Conservation (phyloP, 2,797 vertebrate genomes). For the Cyprinella venusta region DNA sequence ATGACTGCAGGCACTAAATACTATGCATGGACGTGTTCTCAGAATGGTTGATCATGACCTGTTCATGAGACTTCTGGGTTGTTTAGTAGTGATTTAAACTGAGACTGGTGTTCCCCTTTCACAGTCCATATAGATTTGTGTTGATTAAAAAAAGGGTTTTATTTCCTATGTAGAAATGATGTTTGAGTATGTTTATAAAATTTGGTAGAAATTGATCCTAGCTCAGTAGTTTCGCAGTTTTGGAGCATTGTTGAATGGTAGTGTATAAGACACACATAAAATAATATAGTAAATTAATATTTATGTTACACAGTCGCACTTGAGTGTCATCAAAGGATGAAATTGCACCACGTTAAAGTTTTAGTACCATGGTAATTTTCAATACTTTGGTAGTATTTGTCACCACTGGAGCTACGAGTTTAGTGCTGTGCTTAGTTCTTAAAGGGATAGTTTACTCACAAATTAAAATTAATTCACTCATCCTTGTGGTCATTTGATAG, state of each 20-base stretch:
- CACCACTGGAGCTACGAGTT: background rate
- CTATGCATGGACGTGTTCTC: background rate
- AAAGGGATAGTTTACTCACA: background rate
- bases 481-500: background rate
- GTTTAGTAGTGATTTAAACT: conserved; percentile 3
- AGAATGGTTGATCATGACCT: background rate
- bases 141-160: background rate
- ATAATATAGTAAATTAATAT: too few species aligned
- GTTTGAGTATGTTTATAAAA: background rate
- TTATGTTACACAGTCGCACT: too few species aligned
- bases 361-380: background rate
- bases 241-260: background rate
- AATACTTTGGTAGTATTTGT: background rate
- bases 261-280: too few species aligned
- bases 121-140: background rate
- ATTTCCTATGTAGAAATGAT: background rate
- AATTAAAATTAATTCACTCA: background rate
- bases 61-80: background rate
- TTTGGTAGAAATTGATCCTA: background rate
- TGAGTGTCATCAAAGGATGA: background rate
- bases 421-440: background rate
- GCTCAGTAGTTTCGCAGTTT: background rate
- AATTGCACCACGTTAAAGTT: background rate
- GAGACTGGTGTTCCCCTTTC: background rate
- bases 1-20: background rate